Base-by-base conservation (phyloP, 2,888 invertebrate species). In the Mechanitis mazaeus region DNA sequence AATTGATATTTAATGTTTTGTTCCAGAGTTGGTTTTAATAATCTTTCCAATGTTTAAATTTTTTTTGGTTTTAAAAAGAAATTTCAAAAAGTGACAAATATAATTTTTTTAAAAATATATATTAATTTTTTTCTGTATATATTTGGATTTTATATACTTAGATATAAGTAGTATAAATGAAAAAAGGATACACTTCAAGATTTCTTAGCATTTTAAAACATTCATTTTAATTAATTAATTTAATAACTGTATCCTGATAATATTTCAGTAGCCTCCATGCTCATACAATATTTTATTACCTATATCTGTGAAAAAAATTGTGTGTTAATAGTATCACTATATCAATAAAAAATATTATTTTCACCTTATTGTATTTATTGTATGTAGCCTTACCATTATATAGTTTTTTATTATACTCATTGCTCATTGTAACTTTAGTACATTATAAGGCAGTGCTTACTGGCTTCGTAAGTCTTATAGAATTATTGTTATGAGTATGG, bases 121-220 rank as follows among this genome's bases (percentile, higher is more conserved):
- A 59, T 68, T 68, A 68, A 66, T 68, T 64, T 66, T 78, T 84
- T 81, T 83, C 79, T 86, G 85, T 87, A 85, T 86, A 85, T 87
- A 87, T 84, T 82, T 83, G 83, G 73, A 81, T 79, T 79, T 80
- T 78, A 78, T 75, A 78, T 74, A 78, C 72, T 79, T 87, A 87
- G 83, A 75, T 78, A 9, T 88, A 88, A 86, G 85, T 87, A 88
- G 87, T 79, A 67, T 82, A 65, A 75, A 72, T 66, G 72, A 68
- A 68, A 74, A 67, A 65, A 66, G 20, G 55, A 70, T 60, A 62
- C 60, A 61, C 56, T 59, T 65, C 55, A 59, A 67, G 45, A 73
- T 74, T 72, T 72, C 71, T 71, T 71, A 71, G 68, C 71, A 71
- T 71, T 73, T 71, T 71, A 71, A 70, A 64, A 69, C 69, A 68